Evolutionary conservation across 2,113 vertebrate genomes (phyloP), one percentile per base, ranked within the genome.

Genomic region (Neolamprologus caudopunctatus): DNA sequence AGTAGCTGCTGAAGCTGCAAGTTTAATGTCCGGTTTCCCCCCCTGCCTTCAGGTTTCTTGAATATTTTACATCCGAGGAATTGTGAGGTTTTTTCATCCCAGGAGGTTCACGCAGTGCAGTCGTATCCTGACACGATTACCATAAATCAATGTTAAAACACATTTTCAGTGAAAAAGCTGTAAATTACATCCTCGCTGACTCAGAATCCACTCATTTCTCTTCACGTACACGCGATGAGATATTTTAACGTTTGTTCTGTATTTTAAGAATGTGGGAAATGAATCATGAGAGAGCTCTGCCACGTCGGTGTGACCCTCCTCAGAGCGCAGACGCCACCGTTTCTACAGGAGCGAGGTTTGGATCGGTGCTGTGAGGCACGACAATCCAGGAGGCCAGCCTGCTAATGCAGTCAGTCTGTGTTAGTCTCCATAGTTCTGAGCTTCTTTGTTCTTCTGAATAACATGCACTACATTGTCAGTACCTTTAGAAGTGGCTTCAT

Each of bases 401-500:
- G 21, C 73, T 53, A 87, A n/a, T 75, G 80, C 84, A 24, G 11
- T 9, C 61, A 63, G 58, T 85, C 58, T 45, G 45, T 35, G 31
- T 78, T 6, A 13, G n/a, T 71, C 66, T 28, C 11, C 14, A 61
- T 2, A 55, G 14, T 17, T 16, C 58, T 57, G 9, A 28, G 21
- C 16, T 47, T 61, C n/a, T 35, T 82, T 50, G 7, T 12, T 81
- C 11, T 81, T 90, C 93, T 90, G 28, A 91, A 90, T 83, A 86
- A 89, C 82, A 86, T 93, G 89, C 92, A 94, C 91, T 95, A 93
- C 95, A 92, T 95, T 91, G 79, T 85, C 85, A 88, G 80, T 87
- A 85, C 82, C 66, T 84, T 84, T 83, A 87, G 80, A 87, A 50
- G 66, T 40, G 35, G 73, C 37, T 79, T 81, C 24, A 50, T 63